Base-by-base conservation (phyloP, 1,140 invertebrate genomes). In the Drosophila kurseongensis region DNA sequence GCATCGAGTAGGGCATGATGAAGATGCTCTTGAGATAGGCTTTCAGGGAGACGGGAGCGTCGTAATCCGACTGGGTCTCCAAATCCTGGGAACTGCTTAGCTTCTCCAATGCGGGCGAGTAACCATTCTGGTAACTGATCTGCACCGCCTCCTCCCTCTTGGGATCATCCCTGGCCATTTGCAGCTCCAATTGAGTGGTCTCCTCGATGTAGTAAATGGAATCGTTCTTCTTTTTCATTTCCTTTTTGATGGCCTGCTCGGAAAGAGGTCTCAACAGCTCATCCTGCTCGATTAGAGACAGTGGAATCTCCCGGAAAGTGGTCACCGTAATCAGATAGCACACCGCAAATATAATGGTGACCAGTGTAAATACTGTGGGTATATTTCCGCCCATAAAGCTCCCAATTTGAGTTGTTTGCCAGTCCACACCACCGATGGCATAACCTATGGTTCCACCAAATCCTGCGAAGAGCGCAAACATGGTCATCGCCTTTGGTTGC, bases 381-480 rank as follows among this genome's bases (percentile, higher is more conserved):
- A 97, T 94, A 85, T 97, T 97, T 36, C 96, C 96, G 54, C 95
- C 96, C 6, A 97, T 89, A 59, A 95, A 93, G 7, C 32, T 91
- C 93, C 94, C 95, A 44, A 97, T 93, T 5, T 93, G 91, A 0
- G 95, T 96, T 0, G 92, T 93, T 74, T 96, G 95, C 97, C 97
- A 97, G 81, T 97, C 94, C 18, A 97, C 95, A 10, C 95, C 96
- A 1, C 97, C 96, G 61, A 97, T 93, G 9, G 95, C 94, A 86
- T 97, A 97, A 0, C 97, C 97, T 73, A 97, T 93, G 44, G 95
- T 95, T 35, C 97, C 97, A 0, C 97, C 97, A 0, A 97, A 92
- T 4, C 97, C 97, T 0, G 97, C 96, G 95, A 97, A 96, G 59
- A 97, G 94, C 0, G 97, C 97, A 78, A 97, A 97, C 8, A 95